Evolutionary conservation across 2,888 invertebrate genomes (phyloP).

Genomic region (Penaeus monodon): DNA sequence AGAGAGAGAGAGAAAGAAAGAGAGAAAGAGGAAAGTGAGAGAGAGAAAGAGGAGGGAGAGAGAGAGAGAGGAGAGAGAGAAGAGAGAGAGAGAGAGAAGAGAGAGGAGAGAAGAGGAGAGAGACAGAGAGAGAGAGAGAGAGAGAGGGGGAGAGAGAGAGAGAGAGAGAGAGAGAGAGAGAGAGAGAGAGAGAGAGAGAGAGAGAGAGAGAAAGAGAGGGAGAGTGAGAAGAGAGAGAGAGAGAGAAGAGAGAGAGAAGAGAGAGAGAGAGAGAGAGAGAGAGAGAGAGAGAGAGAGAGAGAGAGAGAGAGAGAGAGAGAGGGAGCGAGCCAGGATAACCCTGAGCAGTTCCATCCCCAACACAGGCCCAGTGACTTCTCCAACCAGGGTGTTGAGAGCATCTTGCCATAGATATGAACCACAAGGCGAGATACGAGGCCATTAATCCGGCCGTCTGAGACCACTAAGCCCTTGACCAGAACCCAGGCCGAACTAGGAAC

Average conservation of each 20-base stretch:
- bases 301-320: not conserved
- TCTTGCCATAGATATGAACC: not conserved
- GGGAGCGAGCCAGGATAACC: not conserved
- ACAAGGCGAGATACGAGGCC: too few relatives aligned
- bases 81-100: not conserved
- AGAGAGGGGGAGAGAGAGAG: too few relatives aligned
- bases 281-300: not conserved
- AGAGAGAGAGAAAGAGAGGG: too few relatives aligned
- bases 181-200: too few relatives aligned
- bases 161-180: too few relatives aligned
- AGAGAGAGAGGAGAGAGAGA: not conserved
- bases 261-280: conserved; percentile 1
- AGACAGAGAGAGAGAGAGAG: not conserved
- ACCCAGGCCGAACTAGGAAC: too few relatives aligned
- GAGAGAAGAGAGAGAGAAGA: too few relatives aligned
- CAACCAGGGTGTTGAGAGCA: too few relatives aligned
- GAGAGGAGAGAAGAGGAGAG: not conserved
- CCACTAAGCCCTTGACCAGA: too few relatives aligned
- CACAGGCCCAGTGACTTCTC: not conserved
- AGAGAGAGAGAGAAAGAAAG: too few relatives aligned
- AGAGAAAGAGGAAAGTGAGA: too few relatives aligned
- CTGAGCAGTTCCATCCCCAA: not conserved
- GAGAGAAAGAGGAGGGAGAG: rapidly evolving
- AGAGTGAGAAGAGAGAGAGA: not conserved
- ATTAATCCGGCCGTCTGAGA: too few relatives aligned